A percentile compares a stretch with the other conserved stretches of the same genome.
phyloP scores from a whole-genome alignment of 1,140 invertebrate species.

The Macrobrachium rosenbergii region DNA sequence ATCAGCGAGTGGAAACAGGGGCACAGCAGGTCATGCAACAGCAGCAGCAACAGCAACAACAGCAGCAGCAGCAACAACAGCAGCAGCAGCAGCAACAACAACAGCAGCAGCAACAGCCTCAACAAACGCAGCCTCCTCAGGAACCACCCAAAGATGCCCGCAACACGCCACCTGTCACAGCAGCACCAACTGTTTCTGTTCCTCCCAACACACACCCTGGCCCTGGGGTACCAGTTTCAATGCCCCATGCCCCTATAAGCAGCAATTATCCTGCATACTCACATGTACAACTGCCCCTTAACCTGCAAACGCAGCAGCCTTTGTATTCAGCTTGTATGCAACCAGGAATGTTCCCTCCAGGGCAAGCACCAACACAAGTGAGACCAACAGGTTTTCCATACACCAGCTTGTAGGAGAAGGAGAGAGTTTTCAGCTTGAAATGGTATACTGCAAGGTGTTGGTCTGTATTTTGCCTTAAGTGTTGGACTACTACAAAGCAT shows the following conservation, averaged over 20 bases:
- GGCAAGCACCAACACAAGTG: conserved; percentile 62
- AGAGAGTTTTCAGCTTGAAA: background rate
- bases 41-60: conserved; percentile 32
- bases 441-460: background rate
- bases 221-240: conserved; percentile 55
- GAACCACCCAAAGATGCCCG: conserved; percentile 58
- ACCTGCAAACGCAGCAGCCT: conserved; percentile 65
- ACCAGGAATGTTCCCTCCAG: conserved; percentile 61
- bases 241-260: conserved; percentile 62
- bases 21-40: conserved; percentile 52
- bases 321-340: conserved; percentile 66
- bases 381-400: conserved; percentile 66
- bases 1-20: conserved; percentile 43
- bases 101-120: conserved; percentile 9
- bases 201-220: conserved; percentile 60
- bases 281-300: conserved; percentile 65
- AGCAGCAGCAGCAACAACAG: conserved; percentile 19
- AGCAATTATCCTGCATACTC: conserved; percentile 64
- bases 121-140: conserved; percentile 36
- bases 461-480: no score
- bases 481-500: no score
- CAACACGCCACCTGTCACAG: conserved; percentile 53
- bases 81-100: background rate
- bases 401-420: conserved; percentile 54
- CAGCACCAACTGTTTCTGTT: conserved; percentile 47